Evolutionary conservation across 2,888 invertebrate species (phyloP), one percentile per base, ranked within the genome.

Genomic region (Plutella xylostella): DNA sequence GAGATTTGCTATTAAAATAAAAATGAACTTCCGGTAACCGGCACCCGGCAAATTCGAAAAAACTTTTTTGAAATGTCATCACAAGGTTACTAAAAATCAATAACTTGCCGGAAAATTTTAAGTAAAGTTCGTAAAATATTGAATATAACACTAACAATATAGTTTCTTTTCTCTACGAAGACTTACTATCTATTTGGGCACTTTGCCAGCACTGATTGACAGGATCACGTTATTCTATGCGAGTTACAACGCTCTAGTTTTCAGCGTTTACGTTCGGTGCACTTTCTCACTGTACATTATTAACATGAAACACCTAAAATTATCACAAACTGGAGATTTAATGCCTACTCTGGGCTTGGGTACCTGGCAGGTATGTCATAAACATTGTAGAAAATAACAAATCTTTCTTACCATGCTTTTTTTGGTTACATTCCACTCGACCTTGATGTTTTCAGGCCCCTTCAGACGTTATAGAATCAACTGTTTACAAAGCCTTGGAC

Each of bases 271-370:
- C n/a, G n/a, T n/a, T n/a, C n/a, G n/a, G n/a, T n/a, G n/a, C n/a
- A n/a, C n/a, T n/a, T n/a, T n/a, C n/a, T n/a, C n/a, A n/a, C n/a
- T n/a, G n/a, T n/a, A 62, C 48, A 58, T 68, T 9, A 62, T 60
- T 56, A 75, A 58, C 35, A 80, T 86, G 86, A 77, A 79, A 60
- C 67, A 60, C 50, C 61, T 85, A 42, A 74, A 60, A 51, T 65
- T 87, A 48, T 73, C 76, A 42, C 78, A 77, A 56, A 76, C 80
- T 2, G 63, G 66, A 30, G 87, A 84, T 61, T 66, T 85, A 52
- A 90, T 92, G 86, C 92, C 92, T n/a, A 79, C 87, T 31, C 66
- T 91, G 40, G 92, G 92, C 20, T 74, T 91, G 55, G 91, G 92
- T 42, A 91, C 91, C 31, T 91, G 90, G 90, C 88, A 89, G 85